These are phyloP conservation scores for Halesus radiatus DNA, from an alignment of 1,140 invertebrate species.

Conservation along the genomic window DNA sequence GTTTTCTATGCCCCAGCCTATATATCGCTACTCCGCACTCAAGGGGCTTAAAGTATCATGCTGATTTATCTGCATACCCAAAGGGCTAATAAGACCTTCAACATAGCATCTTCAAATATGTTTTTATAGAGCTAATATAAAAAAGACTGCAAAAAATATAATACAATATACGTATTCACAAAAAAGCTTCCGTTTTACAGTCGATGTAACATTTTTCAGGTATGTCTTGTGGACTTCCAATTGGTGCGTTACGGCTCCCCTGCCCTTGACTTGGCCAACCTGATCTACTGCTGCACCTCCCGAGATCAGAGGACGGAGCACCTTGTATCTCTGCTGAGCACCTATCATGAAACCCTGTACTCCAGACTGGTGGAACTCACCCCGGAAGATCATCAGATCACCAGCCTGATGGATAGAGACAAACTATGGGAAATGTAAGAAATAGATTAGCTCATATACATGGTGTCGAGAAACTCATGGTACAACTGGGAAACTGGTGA, in stretches of 20 bases:
- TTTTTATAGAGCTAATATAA: no score
- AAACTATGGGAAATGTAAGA: slow-evolving; percentile 74
- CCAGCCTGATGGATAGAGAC: slow-evolving; percentile 65
- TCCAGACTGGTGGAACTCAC: slow-evolving; percentile 66
- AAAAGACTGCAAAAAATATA: no score
- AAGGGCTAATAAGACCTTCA: no score
- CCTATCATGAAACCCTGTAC: slow-evolving; percentile 72
- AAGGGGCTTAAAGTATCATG: no score
- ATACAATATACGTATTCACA: no score
- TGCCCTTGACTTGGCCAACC: slow-evolving; percentile 76
- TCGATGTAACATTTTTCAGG: slow-evolving; percentile 67
- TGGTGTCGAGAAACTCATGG: no score
- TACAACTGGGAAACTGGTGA: no score
- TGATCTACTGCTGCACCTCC: slow-evolving; percentile 78
- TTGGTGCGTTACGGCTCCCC: slow-evolving; percentile 78
- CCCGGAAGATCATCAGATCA: slow-evolving; percentile 65
- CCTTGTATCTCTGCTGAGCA: slow-evolving; percentile 72
- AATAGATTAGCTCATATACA: neutral
- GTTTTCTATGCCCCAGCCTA: no score
- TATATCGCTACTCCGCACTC: no score
- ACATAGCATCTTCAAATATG: no score
- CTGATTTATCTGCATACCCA: no score
- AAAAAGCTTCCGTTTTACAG: slow-evolving; percentile 67
- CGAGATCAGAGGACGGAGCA: slow-evolving; percentile 72
- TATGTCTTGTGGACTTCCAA: slow-evolving; percentile 81